Conservation (phyloP, 2,113 vertebrate species). For the Heteronetta atricapilla region DNA sequence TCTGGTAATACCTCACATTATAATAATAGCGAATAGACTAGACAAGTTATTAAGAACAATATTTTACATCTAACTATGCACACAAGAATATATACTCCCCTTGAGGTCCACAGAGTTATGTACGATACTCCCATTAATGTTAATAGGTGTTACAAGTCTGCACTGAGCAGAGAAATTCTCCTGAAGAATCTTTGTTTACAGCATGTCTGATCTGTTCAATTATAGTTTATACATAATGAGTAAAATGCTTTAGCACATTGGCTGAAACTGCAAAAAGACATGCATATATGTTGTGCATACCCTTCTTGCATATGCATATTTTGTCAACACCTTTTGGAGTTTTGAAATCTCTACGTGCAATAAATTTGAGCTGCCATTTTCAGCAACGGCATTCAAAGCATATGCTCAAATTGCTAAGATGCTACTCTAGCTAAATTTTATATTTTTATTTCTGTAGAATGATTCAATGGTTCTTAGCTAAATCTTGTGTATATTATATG, state of each 20-base stretch:
- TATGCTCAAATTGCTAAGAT: not conserved
- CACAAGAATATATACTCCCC: conserved; percentile 49
- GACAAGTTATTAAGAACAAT: conserved; percentile 56
- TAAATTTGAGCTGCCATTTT: not conserved
- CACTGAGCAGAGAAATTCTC: conserved; percentile 42
- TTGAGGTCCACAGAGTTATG: conserved; percentile 11
- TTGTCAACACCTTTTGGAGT: not conserved
- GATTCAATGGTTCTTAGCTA: not conserved
- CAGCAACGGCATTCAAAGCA: not conserved
- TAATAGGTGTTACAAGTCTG: conserved; percentile 60
- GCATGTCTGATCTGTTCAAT: not conserved
- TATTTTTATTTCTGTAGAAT: not conserved
- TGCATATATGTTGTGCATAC: not conserved
- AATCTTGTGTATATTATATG: not conserved
- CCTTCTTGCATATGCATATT: not conserved
- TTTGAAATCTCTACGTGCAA: not conserved
- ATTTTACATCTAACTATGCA: conserved; percentile 59
- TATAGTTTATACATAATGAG: not conserved
- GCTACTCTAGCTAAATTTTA: not conserved
- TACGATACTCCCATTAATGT: conserved; percentile 54
- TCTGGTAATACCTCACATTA: conserved; percentile 19
- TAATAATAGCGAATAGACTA: conserved; percentile 38
- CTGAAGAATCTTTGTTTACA: conserved; percentile 48
- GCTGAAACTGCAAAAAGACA: not conserved
- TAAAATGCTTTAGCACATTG: not conserved